Evolutionary conservation across 2,113 vertebrate species (phyloP).

Genomic region (Desmodus rotundus): DNA sequence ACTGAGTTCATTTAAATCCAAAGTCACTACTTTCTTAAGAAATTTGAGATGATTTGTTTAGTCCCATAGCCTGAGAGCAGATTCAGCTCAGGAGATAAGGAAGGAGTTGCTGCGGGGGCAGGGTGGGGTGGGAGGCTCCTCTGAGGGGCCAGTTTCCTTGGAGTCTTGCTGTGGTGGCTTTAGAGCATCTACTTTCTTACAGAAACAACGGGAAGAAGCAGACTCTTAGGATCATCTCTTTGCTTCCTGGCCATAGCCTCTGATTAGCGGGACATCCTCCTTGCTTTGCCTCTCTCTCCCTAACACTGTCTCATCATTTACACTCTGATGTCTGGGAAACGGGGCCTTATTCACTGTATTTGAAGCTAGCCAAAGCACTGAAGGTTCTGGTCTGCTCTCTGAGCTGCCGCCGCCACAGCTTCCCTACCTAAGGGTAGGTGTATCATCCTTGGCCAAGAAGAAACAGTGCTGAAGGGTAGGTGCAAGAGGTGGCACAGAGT

Average conservation of each 20-base stretch:
- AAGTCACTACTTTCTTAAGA: neutral
- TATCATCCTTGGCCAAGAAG: neutral
- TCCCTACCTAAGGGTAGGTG: neutral
- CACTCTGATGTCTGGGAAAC: constrained; percentile 5
- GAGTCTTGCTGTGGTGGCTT: neutral
- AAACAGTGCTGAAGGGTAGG: neutral
- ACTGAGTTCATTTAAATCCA: neutral
- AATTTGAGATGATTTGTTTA: constrained; percentile 3
- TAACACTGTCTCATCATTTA: neutral
- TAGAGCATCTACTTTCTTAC: neutral
- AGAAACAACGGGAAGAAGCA: neutral
- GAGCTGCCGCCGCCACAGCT: neutral
- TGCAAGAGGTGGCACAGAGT: neutral
- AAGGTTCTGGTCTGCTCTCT: neutral
- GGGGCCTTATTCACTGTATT: neutral
- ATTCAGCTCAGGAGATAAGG: neutral
- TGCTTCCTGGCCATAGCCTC: neutral
- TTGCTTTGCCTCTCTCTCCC: neutral
- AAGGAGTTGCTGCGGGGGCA: neutral
- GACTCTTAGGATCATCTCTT: constrained; percentile 2
- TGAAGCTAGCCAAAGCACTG: neutral
- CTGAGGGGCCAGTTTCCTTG: neutral
- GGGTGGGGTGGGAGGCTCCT: neutral
- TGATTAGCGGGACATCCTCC: neutral
- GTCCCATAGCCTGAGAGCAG: neutral